phyloP scores from a whole-genome alignment of 2,113 vertebrate species.

The Corythornis madagascariensis region DNA sequence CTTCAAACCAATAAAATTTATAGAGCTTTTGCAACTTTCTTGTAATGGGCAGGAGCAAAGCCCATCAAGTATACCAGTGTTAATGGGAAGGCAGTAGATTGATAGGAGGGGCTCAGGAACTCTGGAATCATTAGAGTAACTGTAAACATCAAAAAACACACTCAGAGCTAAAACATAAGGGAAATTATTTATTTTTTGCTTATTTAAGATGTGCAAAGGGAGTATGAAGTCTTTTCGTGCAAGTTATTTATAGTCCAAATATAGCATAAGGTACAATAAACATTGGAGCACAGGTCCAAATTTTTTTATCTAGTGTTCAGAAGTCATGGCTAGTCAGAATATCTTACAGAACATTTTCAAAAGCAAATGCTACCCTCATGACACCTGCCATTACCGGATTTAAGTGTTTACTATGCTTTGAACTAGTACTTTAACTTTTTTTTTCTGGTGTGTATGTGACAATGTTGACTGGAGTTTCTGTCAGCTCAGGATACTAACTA shows the following conservation, averaged over 20 bases:
- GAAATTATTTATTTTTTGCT: slow-evolving; percentile 14
- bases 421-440: not conserved
- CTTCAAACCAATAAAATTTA: not conserved
- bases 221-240: not conserved
- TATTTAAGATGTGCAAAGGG: not conserved
- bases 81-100: not conserved
- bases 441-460: not conserved
- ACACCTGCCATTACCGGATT: not conserved
- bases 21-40: not conserved
- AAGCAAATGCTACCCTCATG: not conserved
- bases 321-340: not conserved
- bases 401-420: not conserved
- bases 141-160: not conserved
- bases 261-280: not conserved
- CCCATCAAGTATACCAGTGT: not conserved
- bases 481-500: not conserved
- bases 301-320: not conserved
- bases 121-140: not conserved
- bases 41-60: not conserved
- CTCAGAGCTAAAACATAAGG: not conserved
- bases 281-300: not conserved
- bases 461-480: not conserved
- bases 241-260: not conserved
- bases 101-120: not conserved
- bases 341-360: not conserved